A percentile compares a stretch with the other conserved stretches of the same genome.
These are phyloP conservation scores for Platorchestia sp. DNA, from an alignment of 1,140 invertebrate genomes.

Conservation along the genomic window DNA sequence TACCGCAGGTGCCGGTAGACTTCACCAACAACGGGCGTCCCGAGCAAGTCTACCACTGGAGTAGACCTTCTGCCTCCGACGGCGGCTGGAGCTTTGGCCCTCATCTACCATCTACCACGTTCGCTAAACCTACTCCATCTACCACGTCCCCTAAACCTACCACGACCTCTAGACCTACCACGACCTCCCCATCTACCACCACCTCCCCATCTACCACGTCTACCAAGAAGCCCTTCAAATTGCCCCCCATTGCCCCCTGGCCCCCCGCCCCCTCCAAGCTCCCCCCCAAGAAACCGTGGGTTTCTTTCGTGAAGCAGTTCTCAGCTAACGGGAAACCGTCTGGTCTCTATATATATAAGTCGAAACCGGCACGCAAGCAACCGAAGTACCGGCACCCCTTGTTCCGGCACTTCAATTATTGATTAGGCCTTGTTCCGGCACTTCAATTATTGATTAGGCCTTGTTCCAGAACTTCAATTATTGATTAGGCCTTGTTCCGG, in stretches of 20 bases:
- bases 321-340: neutral
- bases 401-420: neutral
- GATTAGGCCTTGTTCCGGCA: too few species aligned
- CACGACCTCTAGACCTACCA: neutral
- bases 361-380: neutral
- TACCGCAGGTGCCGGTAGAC: neutral
- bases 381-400: neutral
- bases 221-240: neutral
- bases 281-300: neutral
- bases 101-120: neutral
- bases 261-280: neutral
- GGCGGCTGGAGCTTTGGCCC: neutral
- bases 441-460: too few species aligned
- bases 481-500: too few species aligned
- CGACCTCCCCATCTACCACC: neutral
- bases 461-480: too few species aligned
- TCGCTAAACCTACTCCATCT: neutral
- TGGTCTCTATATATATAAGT: neutral
- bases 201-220: neutral
- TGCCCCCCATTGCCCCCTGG: neutral
- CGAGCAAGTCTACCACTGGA: conserved; percentile 2
- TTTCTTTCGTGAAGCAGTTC: neutral
- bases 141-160: neutral
- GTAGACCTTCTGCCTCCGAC: neutral
- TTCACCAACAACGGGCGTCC: conserved; percentile 10